Conservation (phyloP, 2,797 vertebrate species). For the Poecile montanus region DNA sequence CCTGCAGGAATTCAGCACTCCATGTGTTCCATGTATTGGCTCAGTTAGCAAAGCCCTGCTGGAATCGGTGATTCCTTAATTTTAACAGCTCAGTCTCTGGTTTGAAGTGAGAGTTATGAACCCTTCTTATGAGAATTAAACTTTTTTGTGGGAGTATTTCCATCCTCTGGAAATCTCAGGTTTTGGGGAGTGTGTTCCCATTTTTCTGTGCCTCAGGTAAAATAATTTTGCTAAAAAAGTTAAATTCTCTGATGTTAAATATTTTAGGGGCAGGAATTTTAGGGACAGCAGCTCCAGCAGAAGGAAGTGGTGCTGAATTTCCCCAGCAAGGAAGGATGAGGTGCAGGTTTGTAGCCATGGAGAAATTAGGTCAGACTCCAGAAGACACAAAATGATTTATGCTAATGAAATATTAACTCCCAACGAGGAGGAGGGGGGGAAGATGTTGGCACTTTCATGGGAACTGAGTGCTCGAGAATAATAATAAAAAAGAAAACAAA, state of each 20-base stretch:
- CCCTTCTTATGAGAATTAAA: neutral
- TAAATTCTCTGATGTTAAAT: neutral
- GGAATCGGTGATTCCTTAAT: neutral
- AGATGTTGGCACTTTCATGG: neutral
- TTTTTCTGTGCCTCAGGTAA: neutral
- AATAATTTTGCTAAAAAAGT: neutral
- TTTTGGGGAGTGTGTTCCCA: neutral
- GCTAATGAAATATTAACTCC: neutral
- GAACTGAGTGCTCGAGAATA: neutral
- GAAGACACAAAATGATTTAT: neutral
- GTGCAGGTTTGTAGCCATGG: neutral
- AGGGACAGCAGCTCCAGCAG: neutral
- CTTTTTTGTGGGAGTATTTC: neutral
- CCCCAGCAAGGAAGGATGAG: neutral
- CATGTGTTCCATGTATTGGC: fast-evolving
- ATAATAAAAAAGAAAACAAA: neutral
- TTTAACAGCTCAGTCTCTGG: neutral
- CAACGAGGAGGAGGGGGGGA: neutral
- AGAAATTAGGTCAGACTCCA: neutral
- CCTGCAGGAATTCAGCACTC: neutral
- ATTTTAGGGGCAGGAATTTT: neutral
- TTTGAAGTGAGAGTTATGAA: neutral
- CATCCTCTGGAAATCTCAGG: neutral
- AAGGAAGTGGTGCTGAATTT: neutral
- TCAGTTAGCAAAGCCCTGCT: neutral